Percentiles rank a stretch among this genome's conserved stretches.
Conservation (phyloP, 2,797 vertebrate genomes). For the Apodemus agrarius region DNA sequence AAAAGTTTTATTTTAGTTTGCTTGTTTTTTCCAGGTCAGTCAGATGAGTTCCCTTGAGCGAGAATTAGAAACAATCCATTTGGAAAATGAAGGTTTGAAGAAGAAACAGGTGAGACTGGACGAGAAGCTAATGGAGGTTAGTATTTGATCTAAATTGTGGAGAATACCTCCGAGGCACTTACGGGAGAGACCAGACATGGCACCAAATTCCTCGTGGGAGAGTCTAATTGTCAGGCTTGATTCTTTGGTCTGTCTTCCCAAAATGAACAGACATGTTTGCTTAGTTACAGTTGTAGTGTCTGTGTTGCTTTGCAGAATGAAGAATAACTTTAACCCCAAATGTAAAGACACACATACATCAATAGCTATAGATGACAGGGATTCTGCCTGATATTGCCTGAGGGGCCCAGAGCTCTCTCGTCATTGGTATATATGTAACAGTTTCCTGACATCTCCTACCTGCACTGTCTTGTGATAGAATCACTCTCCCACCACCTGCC, state of each 20-base stretch:
- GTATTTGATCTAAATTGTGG: constrained; percentile 52
- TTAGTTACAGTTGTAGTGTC: constrained; percentile 3
- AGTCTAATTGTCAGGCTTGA: not conserved
- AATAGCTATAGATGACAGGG: not conserved
- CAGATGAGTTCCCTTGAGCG: constrained; percentile 88
- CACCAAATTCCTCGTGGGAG: constrained; percentile 33
- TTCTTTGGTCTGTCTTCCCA: constrained; percentile 47
- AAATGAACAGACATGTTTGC: constrained; percentile 27
- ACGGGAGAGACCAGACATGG: constrained; percentile 9
- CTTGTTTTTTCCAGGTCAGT: constrained; percentile 85
- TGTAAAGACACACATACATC: not conserved
- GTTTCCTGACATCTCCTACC: not conserved
- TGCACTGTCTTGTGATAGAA: not conserved
- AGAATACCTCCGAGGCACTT: constrained; percentile 40
- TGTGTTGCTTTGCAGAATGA: constrained; percentile 5
- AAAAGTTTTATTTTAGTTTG: constrained; percentile 4
- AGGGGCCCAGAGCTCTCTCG: not conserved
- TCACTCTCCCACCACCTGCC: not conserved
- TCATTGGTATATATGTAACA: not conserved
- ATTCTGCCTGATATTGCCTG: not conserved
- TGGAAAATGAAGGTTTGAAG: constrained; percentile 92
- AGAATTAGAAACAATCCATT: constrained; percentile 89
- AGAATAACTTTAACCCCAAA: not conserved
- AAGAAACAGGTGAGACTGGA: constrained; percentile 92
- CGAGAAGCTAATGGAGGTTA: constrained; percentile 92